A percentile compares a stretch with the other conserved stretches of the same genome.
Conservation (phyloP, 2,888 invertebrate species). For the Xestia xanthographa region DNA sequence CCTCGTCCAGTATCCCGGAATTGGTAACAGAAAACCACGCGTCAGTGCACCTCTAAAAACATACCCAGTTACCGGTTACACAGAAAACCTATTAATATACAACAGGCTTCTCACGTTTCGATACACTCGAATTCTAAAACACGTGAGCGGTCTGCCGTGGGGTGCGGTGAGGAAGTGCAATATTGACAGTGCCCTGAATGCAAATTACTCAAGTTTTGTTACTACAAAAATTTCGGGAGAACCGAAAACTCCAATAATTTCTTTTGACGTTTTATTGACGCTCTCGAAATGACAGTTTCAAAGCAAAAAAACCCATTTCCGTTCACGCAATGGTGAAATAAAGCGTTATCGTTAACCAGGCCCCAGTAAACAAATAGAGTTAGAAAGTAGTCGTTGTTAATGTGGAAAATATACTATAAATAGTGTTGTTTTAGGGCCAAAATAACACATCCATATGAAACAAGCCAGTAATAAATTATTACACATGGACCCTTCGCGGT, state of each 20-base stretch:
- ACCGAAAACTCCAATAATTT: slow-evolving; percentile 21
- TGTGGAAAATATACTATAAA: slow-evolving; percentile 66
- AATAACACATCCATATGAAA: slow-evolving; percentile 72
- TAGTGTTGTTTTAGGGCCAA: slow-evolving; percentile 68
- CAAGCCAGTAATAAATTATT: slow-evolving; percentile 85
- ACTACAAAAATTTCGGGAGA: slow-evolving; percentile 34
- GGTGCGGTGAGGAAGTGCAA: slow-evolving; percentile 47
- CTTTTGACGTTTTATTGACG: slow-evolving; percentile 42
- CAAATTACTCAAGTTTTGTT: slow-evolving; percentile 39
- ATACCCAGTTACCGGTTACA: slow-evolving; percentile 17
- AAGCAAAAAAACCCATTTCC: slow-evolving; percentile 25
- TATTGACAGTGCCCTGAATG: slow-evolving; percentile 38
- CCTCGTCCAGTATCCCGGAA: neutral
- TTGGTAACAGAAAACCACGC: slow-evolving; percentile 8
- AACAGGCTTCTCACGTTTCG: slow-evolving; percentile 26
- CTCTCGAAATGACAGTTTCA: slow-evolving; percentile 26
- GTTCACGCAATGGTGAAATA: slow-evolving; percentile 42
- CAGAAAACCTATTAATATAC: slow-evolving; percentile 52
- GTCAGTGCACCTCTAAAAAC: slow-evolving; percentile 33
- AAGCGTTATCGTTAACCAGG: slow-evolving; percentile 16
- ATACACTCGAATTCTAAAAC: slow-evolving; percentile 20
- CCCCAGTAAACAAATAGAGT: slow-evolving; percentile 25
- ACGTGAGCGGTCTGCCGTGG: slow-evolving; percentile 38
- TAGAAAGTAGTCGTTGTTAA: slow-evolving; percentile 36
- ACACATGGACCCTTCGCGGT: slow-evolving; percentile 84